These are phyloP conservation scores for Enteromius radiatus DNA, from an alignment of 2,797 vertebrate genomes.

Conservation along the genomic window DNA sequence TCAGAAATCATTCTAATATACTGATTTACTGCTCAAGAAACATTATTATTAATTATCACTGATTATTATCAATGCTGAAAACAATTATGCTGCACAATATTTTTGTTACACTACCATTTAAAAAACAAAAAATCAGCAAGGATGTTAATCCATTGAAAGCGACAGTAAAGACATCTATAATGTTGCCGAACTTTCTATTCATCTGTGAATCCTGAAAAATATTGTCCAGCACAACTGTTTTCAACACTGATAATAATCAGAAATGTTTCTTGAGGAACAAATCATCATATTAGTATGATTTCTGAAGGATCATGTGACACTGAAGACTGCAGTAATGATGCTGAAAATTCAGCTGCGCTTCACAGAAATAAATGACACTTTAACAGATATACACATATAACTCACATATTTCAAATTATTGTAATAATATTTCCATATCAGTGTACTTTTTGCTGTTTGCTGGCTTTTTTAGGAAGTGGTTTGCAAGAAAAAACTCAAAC, in stretches of 20 bases:
- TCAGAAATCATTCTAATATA: neutral
- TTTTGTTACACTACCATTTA: neutral
- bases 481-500: neutral
- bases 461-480: neutral
- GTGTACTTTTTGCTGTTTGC: neutral
- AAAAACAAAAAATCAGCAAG: no score
- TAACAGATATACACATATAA: neutral
- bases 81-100: neutral
- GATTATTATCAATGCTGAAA: neutral
- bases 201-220: no score
- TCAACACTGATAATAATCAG: neutral
- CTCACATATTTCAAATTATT: neutral
- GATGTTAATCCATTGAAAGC: no score
- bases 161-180: no score
- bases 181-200: no score
- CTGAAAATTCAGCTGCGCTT: neutral
- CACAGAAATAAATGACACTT: neutral
- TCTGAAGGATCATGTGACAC: no score
- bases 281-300: neutral
- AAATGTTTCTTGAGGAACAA: neutral
- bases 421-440: neutral
- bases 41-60: no score
- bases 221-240: neutral
- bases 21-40: neutral
- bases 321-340: neutral